Conservation (phyloP, 1,140 invertebrate genomes). For the Carcinoscorpius rotundicauda region DNA sequence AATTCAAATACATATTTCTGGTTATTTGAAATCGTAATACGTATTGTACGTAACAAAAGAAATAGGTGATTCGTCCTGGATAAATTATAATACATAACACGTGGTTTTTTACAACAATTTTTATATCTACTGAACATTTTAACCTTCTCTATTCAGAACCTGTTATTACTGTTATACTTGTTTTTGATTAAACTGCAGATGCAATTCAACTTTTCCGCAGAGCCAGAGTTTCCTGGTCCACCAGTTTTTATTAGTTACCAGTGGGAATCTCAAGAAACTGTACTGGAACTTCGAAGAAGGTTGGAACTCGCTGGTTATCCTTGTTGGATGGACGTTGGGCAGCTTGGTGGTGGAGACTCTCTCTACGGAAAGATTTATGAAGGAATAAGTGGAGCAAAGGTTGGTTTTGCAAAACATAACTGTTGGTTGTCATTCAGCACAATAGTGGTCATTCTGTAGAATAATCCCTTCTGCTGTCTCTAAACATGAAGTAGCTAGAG, state of each 20-base stretch:
- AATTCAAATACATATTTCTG: no score
- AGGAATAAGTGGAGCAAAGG: slow-evolving; percentile 30
- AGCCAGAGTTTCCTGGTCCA: slow-evolving; percentile 29
- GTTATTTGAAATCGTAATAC: no score
- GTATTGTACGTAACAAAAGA: background rate
- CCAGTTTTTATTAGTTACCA: slow-evolving; percentile 39
- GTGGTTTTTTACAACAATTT: background rate
- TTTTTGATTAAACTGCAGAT: background rate
- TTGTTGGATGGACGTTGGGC: slow-evolving; percentile 41
- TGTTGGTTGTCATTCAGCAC: slow-evolving; percentile 18
- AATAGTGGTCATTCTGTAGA: no score
- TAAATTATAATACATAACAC: background rate
- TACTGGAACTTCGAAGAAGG: slow-evolving; percentile 28
- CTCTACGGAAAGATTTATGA: slow-evolving; percentile 36
- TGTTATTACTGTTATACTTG: background rate
- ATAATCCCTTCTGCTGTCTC: no score
- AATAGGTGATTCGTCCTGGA: background rate
- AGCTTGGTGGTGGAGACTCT: slow-evolving; percentile 37
- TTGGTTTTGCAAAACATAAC: slow-evolving; percentile 25
- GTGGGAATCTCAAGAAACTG: slow-evolving; percentile 33
- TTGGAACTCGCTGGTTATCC: slow-evolving; percentile 34
- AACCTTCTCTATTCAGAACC: no score
- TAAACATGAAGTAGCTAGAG: no score
- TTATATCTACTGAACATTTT: background rate
- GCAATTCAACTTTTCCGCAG: slow-evolving; percentile 16